A percentile compares a stretch with the other conserved stretches of the same genome.
These are phyloP conservation scores for Leuctra nigra DNA, from an alignment of 2,888 invertebrate species.

Conservation along the genomic window DNA sequence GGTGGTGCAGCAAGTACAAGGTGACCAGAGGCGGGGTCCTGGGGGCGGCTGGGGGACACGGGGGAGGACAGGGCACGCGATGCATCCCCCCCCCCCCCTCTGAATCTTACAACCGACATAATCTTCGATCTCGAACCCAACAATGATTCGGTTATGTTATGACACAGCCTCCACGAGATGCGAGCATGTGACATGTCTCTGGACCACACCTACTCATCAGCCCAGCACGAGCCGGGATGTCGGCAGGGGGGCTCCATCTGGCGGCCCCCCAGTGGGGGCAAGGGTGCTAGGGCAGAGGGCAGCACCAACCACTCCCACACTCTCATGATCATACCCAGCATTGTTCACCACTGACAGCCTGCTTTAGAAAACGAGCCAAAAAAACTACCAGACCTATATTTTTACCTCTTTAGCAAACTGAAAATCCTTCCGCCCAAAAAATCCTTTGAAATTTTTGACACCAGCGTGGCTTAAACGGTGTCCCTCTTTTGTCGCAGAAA, in stretches of 20 bases:
- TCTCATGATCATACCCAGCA: background rate
- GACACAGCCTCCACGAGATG: background rate
- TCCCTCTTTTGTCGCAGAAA: conserved; percentile 2
- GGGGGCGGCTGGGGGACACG: background rate
- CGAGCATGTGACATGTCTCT: background rate
- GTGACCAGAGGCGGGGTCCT: background rate
- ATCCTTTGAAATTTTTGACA: conserved; percentile 8
- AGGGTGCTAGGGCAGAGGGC: conserved; percentile 4
- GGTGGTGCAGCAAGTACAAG: no score
- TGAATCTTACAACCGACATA: background rate
- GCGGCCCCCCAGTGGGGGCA: conserved; percentile 6
- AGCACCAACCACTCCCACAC: conserved; percentile 14
- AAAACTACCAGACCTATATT: conserved; percentile 8
- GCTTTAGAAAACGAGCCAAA: background rate
- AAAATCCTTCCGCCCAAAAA: background rate
- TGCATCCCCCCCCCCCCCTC: background rate
- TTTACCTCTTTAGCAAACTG: conserved; percentile 14
- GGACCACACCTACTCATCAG: conserved; percentile 14
- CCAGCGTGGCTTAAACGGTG: background rate
- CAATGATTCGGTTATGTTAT: no score
- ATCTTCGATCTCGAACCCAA: no score
- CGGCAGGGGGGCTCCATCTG: conserved; percentile 12
- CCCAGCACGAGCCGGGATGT: conserved; percentile 2
- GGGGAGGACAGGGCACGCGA: background rate
- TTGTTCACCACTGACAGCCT: background rate